Base-by-base conservation (phyloP, 64 coral and sea anemone species). In the Cladopsammia gracilis region DNA sequence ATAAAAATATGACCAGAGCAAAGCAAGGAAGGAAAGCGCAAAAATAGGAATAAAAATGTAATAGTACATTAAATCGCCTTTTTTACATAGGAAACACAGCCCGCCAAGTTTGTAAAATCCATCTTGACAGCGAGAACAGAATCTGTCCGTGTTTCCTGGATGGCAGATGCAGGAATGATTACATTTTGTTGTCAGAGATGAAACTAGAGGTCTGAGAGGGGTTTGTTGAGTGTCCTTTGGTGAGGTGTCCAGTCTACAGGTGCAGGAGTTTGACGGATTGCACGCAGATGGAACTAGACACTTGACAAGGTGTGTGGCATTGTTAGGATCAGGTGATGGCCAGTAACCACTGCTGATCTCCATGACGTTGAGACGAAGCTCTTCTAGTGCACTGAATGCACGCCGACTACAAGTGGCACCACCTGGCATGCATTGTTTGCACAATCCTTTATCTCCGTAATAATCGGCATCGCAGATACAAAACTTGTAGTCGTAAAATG, bases 91-190 rank as follows among this genome's bases (percentile, higher is more conserved):
- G 6, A 52, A 90, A 34, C 88, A 90, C 4, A 90, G 24, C 69
- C 88, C 88, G 14, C 75, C 88, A 48, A 77, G 24, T 90, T 79
- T 90, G 48, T 90, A 79, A 54, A 68, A 90, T 53, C 88, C 88
- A 79, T 57, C 22, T 65, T 79, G 60, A 79, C 88, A 90, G 65
- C 88, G 88, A 79, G 74, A 90, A 24, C 88, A 90, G 53, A 90
- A 79, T 53, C 88, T 67, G 46, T 90, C 88, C 22, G 75, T 90
- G 88, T 90, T 90, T 7, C 88, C 88, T 18, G 60, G 45, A 53
- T 78, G 75, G 61, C 88, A 90, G 74, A 79, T n/a, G 47, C 88
- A 90, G 52, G 88, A 90, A 18, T 45, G 19, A 52, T 90, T 79
- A 25, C 88, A 90, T 3, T 18, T 54, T 34, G 88, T 90, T 75